Conservation (phyloP, 2,797 vertebrate genomes). For the Lepilemur septentrionalis region DNA sequence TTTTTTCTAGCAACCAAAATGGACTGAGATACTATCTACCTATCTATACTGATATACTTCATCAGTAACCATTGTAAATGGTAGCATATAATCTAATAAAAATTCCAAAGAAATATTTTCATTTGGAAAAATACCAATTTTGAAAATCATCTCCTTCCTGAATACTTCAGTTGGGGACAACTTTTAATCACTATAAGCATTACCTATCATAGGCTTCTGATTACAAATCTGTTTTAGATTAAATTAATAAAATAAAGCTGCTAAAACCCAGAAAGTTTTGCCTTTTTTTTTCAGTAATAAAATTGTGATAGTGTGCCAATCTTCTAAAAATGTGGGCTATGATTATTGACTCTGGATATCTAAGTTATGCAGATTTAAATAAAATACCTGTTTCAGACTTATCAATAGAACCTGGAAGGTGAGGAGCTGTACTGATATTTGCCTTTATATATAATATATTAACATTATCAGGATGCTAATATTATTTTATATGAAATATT, state of each 20-base stretch:
- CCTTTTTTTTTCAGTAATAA: background rate
- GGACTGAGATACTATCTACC: background rate
- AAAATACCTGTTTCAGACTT: background rate
- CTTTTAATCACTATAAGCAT: slow-evolving; percentile 26
- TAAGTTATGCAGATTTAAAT: background rate
- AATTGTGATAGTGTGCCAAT: background rate
- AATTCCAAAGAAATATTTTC: background rate
- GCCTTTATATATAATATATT: background rate
- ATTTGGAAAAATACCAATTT: background rate
- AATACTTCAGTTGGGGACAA: background rate
- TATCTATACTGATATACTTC: background rate
- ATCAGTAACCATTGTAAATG: background rate
- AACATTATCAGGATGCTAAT: background rate
- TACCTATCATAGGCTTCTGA: background rate
- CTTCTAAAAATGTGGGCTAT: background rate
- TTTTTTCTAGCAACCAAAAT: background rate
- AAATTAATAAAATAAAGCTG: background rate
- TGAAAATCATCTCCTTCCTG: background rate
- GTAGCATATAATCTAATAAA: background rate
- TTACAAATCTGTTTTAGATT: background rate
- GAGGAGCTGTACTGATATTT: background rate
- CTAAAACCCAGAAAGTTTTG: background rate
- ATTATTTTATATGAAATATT: background rate
- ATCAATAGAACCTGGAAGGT: background rate
- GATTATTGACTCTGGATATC: background rate